phyloP scores from a whole-genome alignment of 1,140 invertebrate species.

The Caerostris darwini region DNA sequence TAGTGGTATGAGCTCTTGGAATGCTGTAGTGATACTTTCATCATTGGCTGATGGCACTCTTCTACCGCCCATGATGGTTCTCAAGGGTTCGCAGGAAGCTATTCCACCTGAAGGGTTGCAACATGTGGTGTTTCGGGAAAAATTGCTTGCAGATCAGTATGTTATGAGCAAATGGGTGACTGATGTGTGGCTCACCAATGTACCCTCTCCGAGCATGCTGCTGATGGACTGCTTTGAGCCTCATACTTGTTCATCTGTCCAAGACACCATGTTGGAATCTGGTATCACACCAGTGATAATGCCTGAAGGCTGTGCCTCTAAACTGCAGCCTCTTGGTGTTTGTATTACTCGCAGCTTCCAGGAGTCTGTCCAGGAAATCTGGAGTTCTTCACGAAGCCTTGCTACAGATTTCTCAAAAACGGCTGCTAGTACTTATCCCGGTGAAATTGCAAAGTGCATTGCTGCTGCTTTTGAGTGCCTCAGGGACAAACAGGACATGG shows the following conservation, averaged over 20 bases:
- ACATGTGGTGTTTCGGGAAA: slow-evolving; percentile 57
- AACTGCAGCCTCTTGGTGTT: slow-evolving; percentile 68
- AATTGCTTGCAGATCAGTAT: slow-evolving; percentile 48
- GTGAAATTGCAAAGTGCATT: slow-evolving; percentile 57
- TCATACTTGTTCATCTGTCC: slow-evolving; percentile 45
- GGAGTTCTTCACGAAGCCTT: neutral
- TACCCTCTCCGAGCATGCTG: slow-evolving; percentile 62
- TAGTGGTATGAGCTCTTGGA: slow-evolving; percentile 71
- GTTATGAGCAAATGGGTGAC: slow-evolving; percentile 39
- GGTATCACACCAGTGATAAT: slow-evolving; percentile 68
- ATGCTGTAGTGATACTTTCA: slow-evolving; percentile 69
- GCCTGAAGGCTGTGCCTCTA: slow-evolving; percentile 75
- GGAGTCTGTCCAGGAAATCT: slow-evolving; percentile 61
- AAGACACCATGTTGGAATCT: slow-evolving; percentile 64
- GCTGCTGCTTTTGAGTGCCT: slow-evolving; percentile 53
- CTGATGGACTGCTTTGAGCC: slow-evolving; percentile 73
- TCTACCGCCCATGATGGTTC: slow-evolving; percentile 68
- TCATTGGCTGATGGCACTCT: slow-evolving; percentile 68
- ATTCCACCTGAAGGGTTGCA: neutral
- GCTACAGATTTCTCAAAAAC: neutral
- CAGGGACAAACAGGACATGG: slow-evolving; percentile 35
- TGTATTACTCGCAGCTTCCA: slow-evolving; percentile 65
- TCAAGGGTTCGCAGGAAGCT: slow-evolving; percentile 34
- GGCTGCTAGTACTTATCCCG: slow-evolving; percentile 55
- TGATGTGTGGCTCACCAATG: slow-evolving; percentile 62